Evolutionary conservation across 2,797 vertebrate species (phyloP), one percentile per base, ranked within the genome.

Genomic region (Rhodeus uyekii): DNA sequence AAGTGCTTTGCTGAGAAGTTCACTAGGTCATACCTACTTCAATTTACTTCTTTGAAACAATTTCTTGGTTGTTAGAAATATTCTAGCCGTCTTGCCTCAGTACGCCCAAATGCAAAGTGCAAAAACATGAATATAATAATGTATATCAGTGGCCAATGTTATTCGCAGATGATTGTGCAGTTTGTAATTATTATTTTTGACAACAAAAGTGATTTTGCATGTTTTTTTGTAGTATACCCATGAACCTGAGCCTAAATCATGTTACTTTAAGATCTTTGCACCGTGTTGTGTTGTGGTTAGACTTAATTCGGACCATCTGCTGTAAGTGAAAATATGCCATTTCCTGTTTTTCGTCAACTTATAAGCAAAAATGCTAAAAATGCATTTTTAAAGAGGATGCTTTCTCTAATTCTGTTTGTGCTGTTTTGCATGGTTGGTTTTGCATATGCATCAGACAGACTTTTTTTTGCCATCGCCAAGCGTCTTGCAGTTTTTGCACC

Each of bases 281-380:
- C 9, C 18, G 2, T 48, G 3, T 22, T 22, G 27, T 34, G 29
- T 34, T 53, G 22, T n/a, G 69, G 69, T 53, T 73, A 16, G 69
- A 53, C 7, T 53, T 53, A 53, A 73, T 73, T 53, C 2, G 69
- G 22, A 73, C 69, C 46, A 53, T 53, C 29, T 73, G 29, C 46
- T 73, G 19, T 5, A 50, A 50, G 46, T 36, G 46, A 73, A 53
- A 48, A 73, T 73, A 73, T 72, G 46, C 46, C 69, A n/a, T 72
- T 72, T 73, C 46, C 69, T 53, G 69, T 73, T 53, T 53, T 19
- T 53, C n/a, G 12, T 14, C 29, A 53, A n/a, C 13, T 60, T 29
- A 73, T 73, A 36, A 36, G 29, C 46, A 73, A 53, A 72, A 53
- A 53, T 73, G 69, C 44, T 14, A n/a, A 22, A 48, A 34, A 50